Evolutionary conservation across 2,113 vertebrate species (phyloP).

Genomic region (Periophthalmodon schlosseri): DNA sequence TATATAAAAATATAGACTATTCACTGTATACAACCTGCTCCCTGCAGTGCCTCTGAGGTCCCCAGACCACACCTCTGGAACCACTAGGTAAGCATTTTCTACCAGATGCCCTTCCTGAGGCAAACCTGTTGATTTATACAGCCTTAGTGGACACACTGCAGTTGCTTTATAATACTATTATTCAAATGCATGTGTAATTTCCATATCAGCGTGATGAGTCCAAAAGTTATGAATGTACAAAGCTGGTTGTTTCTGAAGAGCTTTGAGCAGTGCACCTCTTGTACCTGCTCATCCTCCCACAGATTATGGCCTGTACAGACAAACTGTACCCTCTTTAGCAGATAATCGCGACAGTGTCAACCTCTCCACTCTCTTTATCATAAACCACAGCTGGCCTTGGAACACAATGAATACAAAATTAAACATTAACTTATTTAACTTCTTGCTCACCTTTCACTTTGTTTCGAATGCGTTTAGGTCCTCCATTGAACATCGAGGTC

Average conservation of each 20-base stretch:
- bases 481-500: background rate
- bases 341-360: background rate
- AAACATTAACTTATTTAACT: background rate
- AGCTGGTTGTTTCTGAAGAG: background rate
- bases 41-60: no score
- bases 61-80: no score
- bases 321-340: background rate
- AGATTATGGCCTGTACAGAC: slow-evolving; percentile 2
- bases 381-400: background rate
- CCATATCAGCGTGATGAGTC: background rate
- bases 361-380: background rate
- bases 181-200: no score
- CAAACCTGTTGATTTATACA: background rate
- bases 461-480: background rate
- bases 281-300: background rate
- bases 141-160: no score
- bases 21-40: no score
- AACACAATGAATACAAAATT: background rate
- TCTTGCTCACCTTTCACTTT: background rate
- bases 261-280: background rate
- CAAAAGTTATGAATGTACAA: slow-evolving; percentile 4
- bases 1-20: no score
- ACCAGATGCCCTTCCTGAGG: background rate
- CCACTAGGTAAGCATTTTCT: background rate
- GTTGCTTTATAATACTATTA: no score